Evolutionary conservation across 2,888 invertebrate genomes (phyloP).

Genomic region (Ophion slaviceki): DNA sequence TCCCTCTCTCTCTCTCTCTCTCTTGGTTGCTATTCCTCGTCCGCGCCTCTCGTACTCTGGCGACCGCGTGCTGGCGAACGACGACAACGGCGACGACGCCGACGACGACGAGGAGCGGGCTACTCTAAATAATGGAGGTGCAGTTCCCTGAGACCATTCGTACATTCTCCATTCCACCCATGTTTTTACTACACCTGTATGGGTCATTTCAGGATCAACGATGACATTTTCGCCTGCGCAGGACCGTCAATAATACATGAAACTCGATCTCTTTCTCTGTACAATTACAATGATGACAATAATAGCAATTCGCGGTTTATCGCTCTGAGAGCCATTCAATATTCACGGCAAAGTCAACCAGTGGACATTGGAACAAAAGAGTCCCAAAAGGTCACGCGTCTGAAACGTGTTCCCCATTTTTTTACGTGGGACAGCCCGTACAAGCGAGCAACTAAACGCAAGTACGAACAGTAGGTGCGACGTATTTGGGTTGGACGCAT

Average conservation of each 20-base stretch:
- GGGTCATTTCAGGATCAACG: background rate
- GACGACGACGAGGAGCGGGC: slow-evolving; percentile 63
- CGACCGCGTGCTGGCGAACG: slow-evolving; percentile 28
- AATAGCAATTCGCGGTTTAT: too few relatives aligned
- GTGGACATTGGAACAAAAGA: too few relatives aligned
- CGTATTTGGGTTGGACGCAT: too few relatives aligned
- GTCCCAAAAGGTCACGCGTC: too few relatives aligned
- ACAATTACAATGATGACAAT: too few relatives aligned
- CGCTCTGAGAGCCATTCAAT: too few relatives aligned
- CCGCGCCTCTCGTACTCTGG: slow-evolving; percentile 48
- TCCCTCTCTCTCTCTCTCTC: slow-evolving; percentile 32
- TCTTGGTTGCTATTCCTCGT: slow-evolving; percentile 5
- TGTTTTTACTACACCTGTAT: slow-evolving; percentile 22
- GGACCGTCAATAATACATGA: background rate
- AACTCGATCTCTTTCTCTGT: background rate
- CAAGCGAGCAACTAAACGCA: background rate
- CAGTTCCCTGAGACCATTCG: slow-evolving; percentile 62
- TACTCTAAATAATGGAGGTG: slow-evolving; percentile 72
- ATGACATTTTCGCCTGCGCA: background rate
- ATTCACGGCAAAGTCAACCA: too few relatives aligned
- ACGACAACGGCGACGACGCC: slow-evolving; percentile 34
- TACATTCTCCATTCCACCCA: slow-evolving; percentile 57
- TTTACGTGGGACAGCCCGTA: slow-evolving; percentile 7
- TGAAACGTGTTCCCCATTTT: too few relatives aligned
- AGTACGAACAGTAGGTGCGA: slow-evolving; percentile 19